Base-by-base conservation (phyloP, 64 coral and sea anemone species). In the Catalaphyllia jardinei region DNA sequence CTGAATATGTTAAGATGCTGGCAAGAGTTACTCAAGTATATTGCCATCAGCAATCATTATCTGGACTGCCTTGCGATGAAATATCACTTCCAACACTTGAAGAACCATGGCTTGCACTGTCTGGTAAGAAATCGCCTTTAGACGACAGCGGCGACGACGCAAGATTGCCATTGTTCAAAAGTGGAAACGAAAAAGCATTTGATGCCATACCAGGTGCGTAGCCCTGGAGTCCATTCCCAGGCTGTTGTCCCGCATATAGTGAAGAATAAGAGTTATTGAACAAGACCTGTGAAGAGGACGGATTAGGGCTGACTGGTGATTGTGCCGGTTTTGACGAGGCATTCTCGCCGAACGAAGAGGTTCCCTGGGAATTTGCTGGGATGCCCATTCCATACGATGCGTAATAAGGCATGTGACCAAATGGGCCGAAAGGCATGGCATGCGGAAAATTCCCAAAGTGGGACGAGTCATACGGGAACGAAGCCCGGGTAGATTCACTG, bases 201-300 rank as follows among this genome's bases (percentile, higher is more conserved):
- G 86, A 67, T 51, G 51, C 80, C 54, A 91, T 62, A 16, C 60
- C 71, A 19, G 89, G 89, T 33, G 84, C 62, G 63, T 77, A 63
- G 31, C 74, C 73, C 64, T 87, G 86, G 35, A 72, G 1, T n/a
- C 24, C 86, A 77, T 28, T 74, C 10, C 52, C 71, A 29, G 73
- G 25, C 19, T 62, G 60, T 9, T 86, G 81, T 72, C 57, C 75
- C 10, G 73, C 29, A 28, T 79, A 92, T 74, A 92, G 78, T 31
- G 90, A 77, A 19, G 79, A 79, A 71, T 71, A 92, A 59, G 83
- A 46, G 80, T 87, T 92, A 83, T 86, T 86, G 30, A 92, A 92
- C 74, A 87, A 46, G 82, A 87, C 50, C 57, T 91, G 89, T 22
- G 90, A 72, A 9, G 90, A 62, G 51, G 76, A 52, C 4, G 73